Conservation (phyloP, 2,113 vertebrate species). For the Apteryx owenii region DNA sequence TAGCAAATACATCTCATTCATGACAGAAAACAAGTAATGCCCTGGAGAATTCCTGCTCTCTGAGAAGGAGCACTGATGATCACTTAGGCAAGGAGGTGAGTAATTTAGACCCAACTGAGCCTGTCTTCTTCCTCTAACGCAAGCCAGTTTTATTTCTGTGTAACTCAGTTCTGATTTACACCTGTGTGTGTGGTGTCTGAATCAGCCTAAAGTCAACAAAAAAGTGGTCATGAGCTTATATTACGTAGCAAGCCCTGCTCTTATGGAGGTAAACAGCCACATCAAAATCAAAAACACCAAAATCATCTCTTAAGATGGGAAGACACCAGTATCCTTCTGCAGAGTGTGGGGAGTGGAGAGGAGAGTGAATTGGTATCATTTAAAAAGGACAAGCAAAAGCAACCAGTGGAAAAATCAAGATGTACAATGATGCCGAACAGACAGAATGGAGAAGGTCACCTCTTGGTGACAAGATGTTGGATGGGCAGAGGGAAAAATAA, state of each 20-base stretch:
- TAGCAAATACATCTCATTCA: neutral
- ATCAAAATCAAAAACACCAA: neutral
- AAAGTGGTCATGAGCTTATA: neutral
- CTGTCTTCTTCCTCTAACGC: neutral
- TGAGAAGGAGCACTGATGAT: neutral
- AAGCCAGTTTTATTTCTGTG: neutral
- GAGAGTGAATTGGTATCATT: too few species aligned
- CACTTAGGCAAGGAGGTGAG: neutral
- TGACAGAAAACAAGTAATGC: neutral
- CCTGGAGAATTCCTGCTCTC: neutral
- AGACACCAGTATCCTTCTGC: neutral
- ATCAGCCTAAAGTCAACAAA: neutral
- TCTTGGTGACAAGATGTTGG: neutral
- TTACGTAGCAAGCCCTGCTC: neutral
- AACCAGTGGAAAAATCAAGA: neutral
- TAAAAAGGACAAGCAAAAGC: neutral
- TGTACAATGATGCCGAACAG: neutral
- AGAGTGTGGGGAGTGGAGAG: too few species aligned
- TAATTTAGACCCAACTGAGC: neutral
- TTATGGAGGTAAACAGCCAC: neutral
- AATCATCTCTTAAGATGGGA: neutral
- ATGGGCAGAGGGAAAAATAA: neutral
- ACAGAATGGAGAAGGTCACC: neutral
- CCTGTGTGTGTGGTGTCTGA: neutral
- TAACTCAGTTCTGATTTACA: neutral